Base-by-base conservation (phyloP, 2,113 vertebrate species). In the Brevimyrus niger region DNA sequence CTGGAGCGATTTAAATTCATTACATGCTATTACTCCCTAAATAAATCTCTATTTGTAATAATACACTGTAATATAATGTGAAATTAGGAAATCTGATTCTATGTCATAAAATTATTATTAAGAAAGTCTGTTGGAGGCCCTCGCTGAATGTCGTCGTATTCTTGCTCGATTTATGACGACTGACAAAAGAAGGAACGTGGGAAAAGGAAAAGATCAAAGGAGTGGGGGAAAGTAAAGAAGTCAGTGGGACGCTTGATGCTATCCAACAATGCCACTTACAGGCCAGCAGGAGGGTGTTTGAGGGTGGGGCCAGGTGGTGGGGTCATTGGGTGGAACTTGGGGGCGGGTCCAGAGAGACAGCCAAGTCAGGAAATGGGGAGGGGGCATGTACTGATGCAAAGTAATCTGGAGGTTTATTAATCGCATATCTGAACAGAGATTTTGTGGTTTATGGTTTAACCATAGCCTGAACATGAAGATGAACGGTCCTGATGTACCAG, bases 21-120 rank as follows among this genome's bases (percentile, higher is more conserved):
- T 84, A 84, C 21, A 23, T 46, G 21, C 38, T 84, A 46, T 47
- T 84, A 84, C 76, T 31, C 35, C 42, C 35, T 46, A 84, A 84
- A 46, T 84, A 80, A 80, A 80, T 80, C 73, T 80, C 31, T 80
- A 80, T 80, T 80, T 80, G 31, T 80, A 80, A 80, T 38, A 80
- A 80, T 80, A 38, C 73, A 80, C 35, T 69, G 61, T 69, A 31
- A 69, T 69, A 31, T 69, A 69, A 69, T 69, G n/a, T 69, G 73
- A 80, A 80, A 80, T 80, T 35, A 80, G 73, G 31, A 38, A 80
- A 80, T 80, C 73, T 38, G 73, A 17, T 80, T 80, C 73, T 19
- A 38, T 80, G 35, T 80, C 73, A 80, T 42, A 80, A 80, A 80
- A 80, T 80, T 27, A 42, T 42, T 80, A 80, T 80, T 80, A 80